Percentiles rank a stretch among this genome's conserved stretches.
Conservation (phyloP, 2,888 invertebrate species). For the Protonemura montana region DNA sequence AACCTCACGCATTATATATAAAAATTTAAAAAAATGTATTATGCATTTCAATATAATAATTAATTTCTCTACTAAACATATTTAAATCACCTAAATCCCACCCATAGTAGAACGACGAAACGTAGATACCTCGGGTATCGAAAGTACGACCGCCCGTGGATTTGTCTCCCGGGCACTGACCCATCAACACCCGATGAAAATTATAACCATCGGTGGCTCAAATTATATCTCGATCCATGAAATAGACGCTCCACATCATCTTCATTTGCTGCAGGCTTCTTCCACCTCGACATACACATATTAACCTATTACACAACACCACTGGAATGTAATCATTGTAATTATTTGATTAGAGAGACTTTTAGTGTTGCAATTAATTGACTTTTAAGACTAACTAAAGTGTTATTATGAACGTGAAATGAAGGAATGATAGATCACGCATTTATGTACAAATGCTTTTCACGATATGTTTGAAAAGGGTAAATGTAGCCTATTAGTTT, state of each 20-base stretch:
- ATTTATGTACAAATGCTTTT: background rate
- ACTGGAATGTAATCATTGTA: conserved; percentile 20
- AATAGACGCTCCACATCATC: background rate
- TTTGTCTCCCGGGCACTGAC: background rate
- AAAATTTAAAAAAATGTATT: too few relatives aligned
- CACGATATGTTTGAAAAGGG: background rate
- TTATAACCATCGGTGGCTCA: background rate
- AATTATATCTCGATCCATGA: background rate
- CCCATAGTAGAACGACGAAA: background rate
- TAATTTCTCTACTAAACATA: background rate
- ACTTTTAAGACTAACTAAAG: background rate
- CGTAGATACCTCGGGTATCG: background rate
- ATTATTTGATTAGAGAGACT: conserved; percentile 30
- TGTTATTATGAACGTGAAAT: background rate
- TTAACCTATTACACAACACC: conserved; percentile 16
- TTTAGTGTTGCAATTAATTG: conserved; percentile 34
- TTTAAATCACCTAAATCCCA: background rate
- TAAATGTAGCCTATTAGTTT: background rate
- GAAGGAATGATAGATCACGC: background rate
- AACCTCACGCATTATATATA: too few relatives aligned
- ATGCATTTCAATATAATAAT: background rate
- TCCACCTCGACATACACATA: background rate
- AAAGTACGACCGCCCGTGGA: conserved; percentile 16
- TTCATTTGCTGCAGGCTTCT: background rate
- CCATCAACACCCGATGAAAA: conserved; percentile 28